Evolutionary conservation across 2,888 invertebrate genomes (phyloP).

Genomic region (Ectemnius lituratus): DNA sequence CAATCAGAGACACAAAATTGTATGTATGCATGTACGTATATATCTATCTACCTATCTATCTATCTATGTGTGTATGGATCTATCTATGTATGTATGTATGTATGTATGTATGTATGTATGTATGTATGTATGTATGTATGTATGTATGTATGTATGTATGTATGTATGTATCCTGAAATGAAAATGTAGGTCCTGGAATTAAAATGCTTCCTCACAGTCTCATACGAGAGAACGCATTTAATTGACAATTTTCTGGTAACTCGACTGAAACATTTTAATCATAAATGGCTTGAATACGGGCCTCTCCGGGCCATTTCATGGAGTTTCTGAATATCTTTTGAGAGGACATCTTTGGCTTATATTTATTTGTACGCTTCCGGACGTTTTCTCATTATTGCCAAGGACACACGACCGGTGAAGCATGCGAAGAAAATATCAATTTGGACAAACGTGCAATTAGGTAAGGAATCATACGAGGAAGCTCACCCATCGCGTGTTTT

Average conservation of each 20-base stretch:
- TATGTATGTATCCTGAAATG: slow-evolving; percentile 24
- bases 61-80: not conserved
- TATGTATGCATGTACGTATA: not conserved
- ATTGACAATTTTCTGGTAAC: too few relatives aligned
- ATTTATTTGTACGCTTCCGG: too few relatives aligned
- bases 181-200: slow-evolving; percentile 35
- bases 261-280: slow-evolving; percentile 73
- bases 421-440: too few relatives aligned
- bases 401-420: too few relatives aligned
- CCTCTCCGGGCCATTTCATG: slow-evolving; percentile 65
- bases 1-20: not conserved
- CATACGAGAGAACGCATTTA: too few relatives aligned
- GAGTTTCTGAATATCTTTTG: too few relatives aligned
- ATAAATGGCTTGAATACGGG: slow-evolving; percentile 79
- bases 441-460: too few relatives aligned
- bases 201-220: slow-evolving; percentile 61
- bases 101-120: not conserved
- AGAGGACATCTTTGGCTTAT: too few relatives aligned
- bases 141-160: not conserved
- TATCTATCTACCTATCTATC: not conserved
- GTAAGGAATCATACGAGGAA: too few relatives aligned
- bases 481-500: too few relatives aligned
- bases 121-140: not conserved
- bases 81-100: not conserved
- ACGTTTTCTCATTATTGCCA: too few relatives aligned